A percentile compares a stretch with the other conserved stretches of the same genome.
These are phyloP conservation scores for Nephrotoma flavescens DNA, from an alignment of 2,888 invertebrate species.

Conservation along the genomic window DNA sequence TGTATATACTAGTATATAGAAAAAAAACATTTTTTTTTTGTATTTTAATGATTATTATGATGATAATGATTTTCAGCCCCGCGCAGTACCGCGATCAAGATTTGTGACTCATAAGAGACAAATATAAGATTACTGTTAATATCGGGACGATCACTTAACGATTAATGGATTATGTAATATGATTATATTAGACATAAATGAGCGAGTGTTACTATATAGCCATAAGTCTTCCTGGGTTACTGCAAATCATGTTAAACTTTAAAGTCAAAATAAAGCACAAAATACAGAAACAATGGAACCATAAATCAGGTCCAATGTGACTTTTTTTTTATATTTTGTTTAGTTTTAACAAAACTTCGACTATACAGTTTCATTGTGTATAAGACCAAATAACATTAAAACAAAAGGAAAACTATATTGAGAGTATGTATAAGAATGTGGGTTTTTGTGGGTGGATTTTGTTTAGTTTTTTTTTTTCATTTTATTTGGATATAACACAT, in stretches of 20 bases:
- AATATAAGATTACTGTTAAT: not conserved
- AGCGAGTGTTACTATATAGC: not conserved
- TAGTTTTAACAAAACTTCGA: constrained; percentile 1
- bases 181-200: not conserved
- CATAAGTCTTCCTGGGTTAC: not conserved
- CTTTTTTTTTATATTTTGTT: not conserved
- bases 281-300: not conserved
- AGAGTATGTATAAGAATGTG: not conserved
- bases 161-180: not conserved
- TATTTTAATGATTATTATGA: not conserved
- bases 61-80: not conserved
- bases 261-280: not conserved
- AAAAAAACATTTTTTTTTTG: not conserved
- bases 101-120: not conserved
- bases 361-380: not conserved
- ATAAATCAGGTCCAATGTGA: constrained; percentile 1
- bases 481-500: not conserved
- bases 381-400: not conserved
- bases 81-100: not conserved
- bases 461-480: not conserved
- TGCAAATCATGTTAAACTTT: not conserved
- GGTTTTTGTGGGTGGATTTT: not conserved
- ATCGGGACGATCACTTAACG: not conserved
- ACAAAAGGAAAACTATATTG: not conserved
- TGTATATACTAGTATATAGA: not conserved